phyloP scores from a whole-genome alignment of 2,797 vertebrate genomes.

The Rhinoraja longicauda region DNA sequence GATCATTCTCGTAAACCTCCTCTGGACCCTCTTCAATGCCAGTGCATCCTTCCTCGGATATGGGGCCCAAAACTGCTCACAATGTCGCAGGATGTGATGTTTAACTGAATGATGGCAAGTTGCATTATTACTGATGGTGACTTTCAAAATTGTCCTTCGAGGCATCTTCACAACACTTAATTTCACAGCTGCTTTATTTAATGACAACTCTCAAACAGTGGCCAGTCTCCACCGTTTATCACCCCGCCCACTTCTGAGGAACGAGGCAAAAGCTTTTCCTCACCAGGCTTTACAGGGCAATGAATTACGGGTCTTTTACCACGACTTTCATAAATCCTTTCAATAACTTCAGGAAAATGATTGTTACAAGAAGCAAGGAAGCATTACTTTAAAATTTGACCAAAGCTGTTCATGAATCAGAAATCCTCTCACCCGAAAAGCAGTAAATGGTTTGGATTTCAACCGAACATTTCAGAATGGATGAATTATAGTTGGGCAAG shows the following conservation, averaged over 20 bases:
- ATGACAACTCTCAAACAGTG: background rate
- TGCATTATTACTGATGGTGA: background rate
- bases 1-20: too few species aligned
- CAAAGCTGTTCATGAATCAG: background rate
- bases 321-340: background rate
- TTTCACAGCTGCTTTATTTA: background rate
- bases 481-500: background rate
- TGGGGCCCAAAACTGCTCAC: too few species aligned
- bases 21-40: too few species aligned
- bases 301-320: background rate
- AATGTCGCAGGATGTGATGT: background rate
- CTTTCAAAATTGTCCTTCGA: background rate
- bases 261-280: background rate
- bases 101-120: background rate
- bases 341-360: background rate
- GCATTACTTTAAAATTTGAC: background rate
- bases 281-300: background rate
- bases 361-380: background rate
- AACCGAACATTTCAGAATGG: background rate
- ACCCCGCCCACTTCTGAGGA: background rate
- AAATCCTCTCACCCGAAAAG: background rate
- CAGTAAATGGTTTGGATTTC: background rate
- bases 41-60: too few species aligned
- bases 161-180: background rate
- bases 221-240: background rate